Conservation (phyloP, 2,113 vertebrate genomes). For the Thryonomys swinderianus region DNA sequence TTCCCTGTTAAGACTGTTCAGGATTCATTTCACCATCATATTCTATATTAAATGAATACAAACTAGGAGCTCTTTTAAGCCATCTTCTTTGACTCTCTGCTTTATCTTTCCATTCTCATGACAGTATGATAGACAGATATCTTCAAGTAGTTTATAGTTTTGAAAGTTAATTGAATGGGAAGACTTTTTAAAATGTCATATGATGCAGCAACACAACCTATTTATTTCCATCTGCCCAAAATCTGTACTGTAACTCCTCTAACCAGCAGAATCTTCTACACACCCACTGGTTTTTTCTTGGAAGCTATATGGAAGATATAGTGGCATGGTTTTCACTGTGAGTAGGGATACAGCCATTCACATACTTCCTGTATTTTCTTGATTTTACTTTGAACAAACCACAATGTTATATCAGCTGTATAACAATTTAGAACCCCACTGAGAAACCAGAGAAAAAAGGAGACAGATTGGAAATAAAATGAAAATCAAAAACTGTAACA, state of each 20-base stretch:
- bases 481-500: constrained; percentile 30
- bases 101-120: neutral
- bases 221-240: constrained; percentile 55
- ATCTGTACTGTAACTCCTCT: constrained; percentile 64
- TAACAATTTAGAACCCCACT: neutral
- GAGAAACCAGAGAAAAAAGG: constrained; percentile 9
- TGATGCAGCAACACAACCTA: neutral
- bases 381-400: constrained; percentile 26
- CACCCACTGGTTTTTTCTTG: constrained; percentile 38
- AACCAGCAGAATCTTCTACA: constrained; percentile 44
- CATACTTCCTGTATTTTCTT: neutral
- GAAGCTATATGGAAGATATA: constrained; percentile 28
- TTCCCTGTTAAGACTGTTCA: neutral
- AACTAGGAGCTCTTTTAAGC: neutral
- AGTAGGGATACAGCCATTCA: neutral
- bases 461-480: neutral
- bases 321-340: neutral
- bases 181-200: neutral
- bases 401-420: neutral
- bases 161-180: neutral
- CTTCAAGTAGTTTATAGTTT: constrained; percentile 27
- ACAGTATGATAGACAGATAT: neutral
- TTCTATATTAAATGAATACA: neutral
- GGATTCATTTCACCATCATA: neutral
- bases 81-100: neutral